A percentile compares a stretch with the other conserved stretches of the same genome.
Conservation (phyloP, 2,113 vertebrate genomes). For the Amphilophus citrinellus region DNA sequence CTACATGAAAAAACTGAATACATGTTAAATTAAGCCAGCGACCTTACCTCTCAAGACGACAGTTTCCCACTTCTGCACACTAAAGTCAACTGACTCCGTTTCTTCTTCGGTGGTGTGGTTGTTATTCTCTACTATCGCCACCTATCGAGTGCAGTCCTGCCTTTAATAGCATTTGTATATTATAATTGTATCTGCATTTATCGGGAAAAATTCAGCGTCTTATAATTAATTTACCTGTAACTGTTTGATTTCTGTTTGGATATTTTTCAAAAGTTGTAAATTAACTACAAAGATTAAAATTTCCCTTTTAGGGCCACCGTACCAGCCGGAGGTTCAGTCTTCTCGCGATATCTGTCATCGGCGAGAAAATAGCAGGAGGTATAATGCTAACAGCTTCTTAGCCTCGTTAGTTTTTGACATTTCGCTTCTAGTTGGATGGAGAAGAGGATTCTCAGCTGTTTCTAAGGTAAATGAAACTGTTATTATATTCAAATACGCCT, state of each 20-base stretch:
- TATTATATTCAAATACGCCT: neutral
- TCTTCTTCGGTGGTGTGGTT: neutral
- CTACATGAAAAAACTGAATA: neutral
- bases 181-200: neutral
- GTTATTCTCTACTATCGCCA: neutral
- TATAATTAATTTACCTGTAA: neutral
- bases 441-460: neutral
- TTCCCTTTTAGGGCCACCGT: conserved; percentile 27
- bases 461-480: conserved; percentile 31
- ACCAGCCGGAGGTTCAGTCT: neutral
- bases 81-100: neutral
- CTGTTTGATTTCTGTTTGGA: neutral
- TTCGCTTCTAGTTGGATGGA: conserved; percentile 20
- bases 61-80: neutral
- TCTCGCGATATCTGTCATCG: conserved; percentile 39
- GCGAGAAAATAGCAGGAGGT: neutral
- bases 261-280: neutral
- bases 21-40: neutral
- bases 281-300: neutral
- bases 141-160: neutral
- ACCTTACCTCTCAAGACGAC: conserved; percentile 7
- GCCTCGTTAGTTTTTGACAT: neutral
- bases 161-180: neutral
- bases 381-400: conserved; percentile 36
- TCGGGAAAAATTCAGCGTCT: neutral